Percentiles rank a stretch among this genome's conserved stretches.
phyloP scores from a whole-genome alignment of 2,113 vertebrate species.

The Syrrhaptes paradoxus region DNA sequence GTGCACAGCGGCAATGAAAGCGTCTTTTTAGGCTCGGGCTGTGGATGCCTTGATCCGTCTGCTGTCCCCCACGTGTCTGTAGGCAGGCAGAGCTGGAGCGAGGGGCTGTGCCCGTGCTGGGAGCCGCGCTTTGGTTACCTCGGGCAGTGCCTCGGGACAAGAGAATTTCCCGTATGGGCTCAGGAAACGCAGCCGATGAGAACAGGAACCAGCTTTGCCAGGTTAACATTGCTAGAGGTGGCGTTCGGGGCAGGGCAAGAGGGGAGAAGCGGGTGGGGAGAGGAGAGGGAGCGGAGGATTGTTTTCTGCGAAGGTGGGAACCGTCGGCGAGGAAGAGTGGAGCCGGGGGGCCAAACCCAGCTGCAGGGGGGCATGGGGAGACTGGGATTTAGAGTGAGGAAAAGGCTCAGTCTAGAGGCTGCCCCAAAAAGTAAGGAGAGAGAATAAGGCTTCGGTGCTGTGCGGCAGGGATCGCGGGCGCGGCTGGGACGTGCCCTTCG shows the following conservation, averaged over 20 bases:
- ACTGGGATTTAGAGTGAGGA: background rate
- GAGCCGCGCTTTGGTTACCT: background rate
- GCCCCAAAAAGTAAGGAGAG: background rate
- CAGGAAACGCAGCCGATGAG: background rate
- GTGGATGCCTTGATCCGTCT: background rate
- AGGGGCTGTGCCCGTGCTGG: background rate
- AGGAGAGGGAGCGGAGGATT: fast-evolving
- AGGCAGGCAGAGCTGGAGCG: background rate
- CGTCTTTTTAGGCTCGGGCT: background rate
- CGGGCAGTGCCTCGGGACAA: fast-evolving
- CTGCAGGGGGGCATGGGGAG: background rate
- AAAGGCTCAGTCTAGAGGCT: background rate
- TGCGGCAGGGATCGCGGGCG: fast-evolving
- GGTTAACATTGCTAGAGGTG: background rate
- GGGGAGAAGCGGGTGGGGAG: fast-evolving
- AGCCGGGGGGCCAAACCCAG: background rate
- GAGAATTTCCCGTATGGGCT: background rate
- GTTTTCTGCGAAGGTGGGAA: background rate
- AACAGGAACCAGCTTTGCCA: fast-evolving
- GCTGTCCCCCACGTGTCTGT: fast-evolving
- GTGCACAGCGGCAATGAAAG: background rate
- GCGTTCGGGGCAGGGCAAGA: background rate
- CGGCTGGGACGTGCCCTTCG: fast-evolving
- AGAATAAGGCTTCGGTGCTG: fast-evolving
- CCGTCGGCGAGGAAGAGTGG: background rate